Evolutionary conservation across 2,113 vertebrate species (phyloP).

Genomic region (Rissa tridactyla): DNA sequence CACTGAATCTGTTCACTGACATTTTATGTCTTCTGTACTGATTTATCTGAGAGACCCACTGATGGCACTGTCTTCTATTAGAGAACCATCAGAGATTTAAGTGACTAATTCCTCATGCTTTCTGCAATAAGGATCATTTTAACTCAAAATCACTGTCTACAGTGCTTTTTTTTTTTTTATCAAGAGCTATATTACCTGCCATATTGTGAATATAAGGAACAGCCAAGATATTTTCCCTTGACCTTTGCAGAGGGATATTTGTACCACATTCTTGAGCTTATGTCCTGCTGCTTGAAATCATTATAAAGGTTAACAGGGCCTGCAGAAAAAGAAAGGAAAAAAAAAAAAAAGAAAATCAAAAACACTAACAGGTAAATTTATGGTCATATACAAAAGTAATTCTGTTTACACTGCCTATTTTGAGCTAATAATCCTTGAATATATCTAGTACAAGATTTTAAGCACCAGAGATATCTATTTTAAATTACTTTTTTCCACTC

Average conservation of each 20-base stretch:
- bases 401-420: not conserved
- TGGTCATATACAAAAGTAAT: not conserved
- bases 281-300: not conserved
- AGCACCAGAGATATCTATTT: not conserved
- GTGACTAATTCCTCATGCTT: not conserved
- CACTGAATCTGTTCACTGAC: not conserved
- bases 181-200: not conserved
- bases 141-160: not conserved
- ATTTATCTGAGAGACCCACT: not conserved
- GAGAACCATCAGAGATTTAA: not conserved
- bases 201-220: not conserved
- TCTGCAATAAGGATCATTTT: not conserved
- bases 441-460: not conserved
- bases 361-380: not conserved
- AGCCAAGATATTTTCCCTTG: not conserved
- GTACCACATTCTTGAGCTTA: not conserved
- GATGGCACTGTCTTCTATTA: not conserved
- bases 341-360: fast-evolving
- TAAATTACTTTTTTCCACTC: not conserved
- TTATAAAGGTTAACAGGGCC: not conserved
- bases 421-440: not conserved
- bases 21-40: not conserved
- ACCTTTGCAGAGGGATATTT: not conserved
- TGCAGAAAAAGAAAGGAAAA: not conserved
- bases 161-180: not conserved